Percentiles rank a stretch among this genome's conserved stretches.
Conservation (phyloP, 2,888 invertebrate genomes). For the Drosophila paramelanica region DNA sequence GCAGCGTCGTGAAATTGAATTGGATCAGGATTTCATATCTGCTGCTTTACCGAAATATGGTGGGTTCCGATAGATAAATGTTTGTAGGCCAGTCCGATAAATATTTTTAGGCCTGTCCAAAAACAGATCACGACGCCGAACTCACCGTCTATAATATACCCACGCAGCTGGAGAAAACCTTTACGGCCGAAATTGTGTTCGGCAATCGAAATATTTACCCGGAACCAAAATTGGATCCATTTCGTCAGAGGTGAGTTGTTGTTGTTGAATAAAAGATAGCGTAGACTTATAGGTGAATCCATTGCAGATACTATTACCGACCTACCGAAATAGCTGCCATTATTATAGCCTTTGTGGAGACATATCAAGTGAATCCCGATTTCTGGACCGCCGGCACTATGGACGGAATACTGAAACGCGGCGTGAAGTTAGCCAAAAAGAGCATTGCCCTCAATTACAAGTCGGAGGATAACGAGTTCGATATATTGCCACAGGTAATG, state of each 20-base stretch:
- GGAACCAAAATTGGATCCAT: conserved; percentile 39
- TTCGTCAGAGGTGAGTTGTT: conserved; percentile 47
- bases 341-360: conserved; percentile 80
- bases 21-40: conserved; percentile 68
- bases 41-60: conserved; percentile 72
- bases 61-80: conserved; percentile 40
- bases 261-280: background rate
- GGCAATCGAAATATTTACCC: conserved; percentile 70
- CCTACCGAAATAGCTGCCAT: conserved; percentile 80
- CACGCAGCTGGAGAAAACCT: conserved; percentile 80
- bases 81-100: too few relatives aligned
- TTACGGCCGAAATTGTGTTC: conserved; percentile 76
- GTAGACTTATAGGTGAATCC: background rate
- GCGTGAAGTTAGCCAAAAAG: conserved; percentile 63
- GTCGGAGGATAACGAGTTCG: conserved; percentile 68
- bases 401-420: conserved; percentile 75
- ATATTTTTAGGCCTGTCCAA: conserved; percentile 30
- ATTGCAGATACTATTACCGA: conserved; percentile 61
- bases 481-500: conserved; percentile 78
- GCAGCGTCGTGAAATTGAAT: conserved; percentile 69
- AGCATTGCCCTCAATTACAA: conserved; percentile 68
- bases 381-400: conserved; percentile 80
- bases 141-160: conserved; percentile 76
- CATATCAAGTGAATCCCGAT: conserved; percentile 78
- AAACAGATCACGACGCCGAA: conserved; percentile 64